Evolutionary conservation across 1,140 invertebrate genomes (phyloP), one percentile per base, ranked within the genome.

Genomic region (Ctenoplectra terminalis): DNA sequence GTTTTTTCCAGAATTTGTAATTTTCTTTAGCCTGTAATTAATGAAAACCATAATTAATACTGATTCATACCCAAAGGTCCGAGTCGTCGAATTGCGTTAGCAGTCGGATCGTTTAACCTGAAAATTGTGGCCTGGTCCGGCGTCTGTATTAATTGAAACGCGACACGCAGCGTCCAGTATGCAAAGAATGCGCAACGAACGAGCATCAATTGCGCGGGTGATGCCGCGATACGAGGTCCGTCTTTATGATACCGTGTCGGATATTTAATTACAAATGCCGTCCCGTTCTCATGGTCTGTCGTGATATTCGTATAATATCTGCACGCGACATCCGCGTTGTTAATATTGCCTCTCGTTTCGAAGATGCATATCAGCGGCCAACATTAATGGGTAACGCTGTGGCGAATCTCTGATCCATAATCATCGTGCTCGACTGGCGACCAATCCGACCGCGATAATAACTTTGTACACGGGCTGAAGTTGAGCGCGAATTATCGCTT

Each of bases 191-290:
- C 50, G 50, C 54, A 15, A 37, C 46, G 81, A 63, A 83, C 78
- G 83, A 84, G 69, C 69, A 81, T 81, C 83, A 89, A 58, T 85
- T 73, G 84, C 82, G 83, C 87, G 81, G 88, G 87, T 87, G 85
- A 79, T 83, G 78, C 70, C 80, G 72, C 34, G 70, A 84, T 54
- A 61, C 26, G 48, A 67, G 85, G 31, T 56, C 69, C 78, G 77
- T 52, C 82, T 87, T 84, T 77, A 84, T 76, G 82, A 73, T 88
- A 64, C 70, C 74, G 72, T 83, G 81, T 88, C 84, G 81, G 87
- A 87, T 84, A 82, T 88, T 88, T 89, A 89, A 89, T 89, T 89
- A 88, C 81, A 84, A 84, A 76, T 72, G 64, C 52, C 60, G 69
- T 15, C 26, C 73, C 66, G 0, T 26, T 20, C 29, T 46, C 34